Conservation (phyloP, 2,888 invertebrate genomes). For the Synergus gifuensis region DNA sequence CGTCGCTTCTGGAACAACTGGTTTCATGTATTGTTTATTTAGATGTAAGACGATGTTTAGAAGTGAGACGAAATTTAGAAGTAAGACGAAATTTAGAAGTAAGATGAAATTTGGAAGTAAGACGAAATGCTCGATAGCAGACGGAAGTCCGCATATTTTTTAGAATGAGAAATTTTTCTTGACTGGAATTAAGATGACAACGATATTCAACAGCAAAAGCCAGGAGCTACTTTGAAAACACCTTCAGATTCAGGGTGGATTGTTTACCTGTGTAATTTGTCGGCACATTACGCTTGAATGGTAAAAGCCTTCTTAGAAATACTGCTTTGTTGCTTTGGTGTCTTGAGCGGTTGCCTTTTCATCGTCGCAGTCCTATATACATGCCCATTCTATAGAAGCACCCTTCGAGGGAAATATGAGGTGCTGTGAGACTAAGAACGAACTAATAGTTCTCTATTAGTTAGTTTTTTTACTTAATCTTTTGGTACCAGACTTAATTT, state of each 20-base stretch:
- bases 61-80: too few relatives aligned
- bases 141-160: too few relatives aligned
- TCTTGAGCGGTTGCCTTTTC: constrained; percentile 52
- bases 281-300: constrained; percentile 66
- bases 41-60: too few relatives aligned
- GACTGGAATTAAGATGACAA: background rate
- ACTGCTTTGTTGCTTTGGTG: constrained; percentile 6
- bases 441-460: background rate
- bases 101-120: too few relatives aligned
- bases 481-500: too few relatives aligned
- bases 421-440: background rate
- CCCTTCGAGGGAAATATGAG: constrained; percentile 17
- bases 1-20: too few relatives aligned
- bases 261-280: constrained; percentile 75
- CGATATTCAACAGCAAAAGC: background rate
- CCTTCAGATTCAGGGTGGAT: constrained; percentile 65
- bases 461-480: too few relatives aligned
- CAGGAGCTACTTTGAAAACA: constrained; percentile 26
- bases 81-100: too few relatives aligned
- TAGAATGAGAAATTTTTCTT: background rate
- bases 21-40: too few relatives aligned
- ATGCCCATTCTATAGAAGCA: constrained; percentile 27
- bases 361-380: constrained; percentile 43
- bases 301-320: constrained; percentile 52
- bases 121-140: too few relatives aligned